These are phyloP conservation scores for Tretioscincus oriximinensis DNA, from an alignment of 2,113 vertebrate genomes.

Conservation along the genomic window DNA sequence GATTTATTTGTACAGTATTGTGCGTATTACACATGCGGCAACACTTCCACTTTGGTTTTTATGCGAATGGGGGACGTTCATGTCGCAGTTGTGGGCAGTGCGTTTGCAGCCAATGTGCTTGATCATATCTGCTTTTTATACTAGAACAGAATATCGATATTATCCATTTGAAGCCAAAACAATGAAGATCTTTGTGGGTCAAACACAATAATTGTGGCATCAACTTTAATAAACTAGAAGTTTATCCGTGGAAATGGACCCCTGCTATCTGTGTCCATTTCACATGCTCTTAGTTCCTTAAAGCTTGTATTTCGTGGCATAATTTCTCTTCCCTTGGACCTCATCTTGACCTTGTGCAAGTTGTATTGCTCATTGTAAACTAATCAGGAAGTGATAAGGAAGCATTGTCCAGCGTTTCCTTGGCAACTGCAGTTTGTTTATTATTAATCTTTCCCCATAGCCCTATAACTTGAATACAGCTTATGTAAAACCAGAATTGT, in stretches of 20 bases:
- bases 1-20: too few relatives aligned
- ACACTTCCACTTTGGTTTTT: too few relatives aligned
- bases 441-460: background rate
- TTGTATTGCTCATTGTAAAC: background rate
- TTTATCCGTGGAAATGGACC: background rate
- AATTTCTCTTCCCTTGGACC: background rate
- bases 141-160: too few relatives aligned
- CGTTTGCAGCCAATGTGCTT: too few relatives aligned
- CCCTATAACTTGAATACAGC: background rate
- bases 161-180: background rate
- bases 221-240: background rate
- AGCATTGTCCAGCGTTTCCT: background rate
- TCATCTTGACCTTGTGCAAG: background rate
- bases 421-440: background rate
- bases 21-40: too few relatives aligned
- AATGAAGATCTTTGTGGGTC: background rate
- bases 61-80: too few relatives aligned
- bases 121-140: too few relatives aligned
- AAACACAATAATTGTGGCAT: background rate
- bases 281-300: background rate
- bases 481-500: background rate
- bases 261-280: background rate
- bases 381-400: background rate
- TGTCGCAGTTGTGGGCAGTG: too few relatives aligned
- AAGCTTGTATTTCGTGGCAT: background rate